phyloP scores from a whole-genome alignment of 2,797 vertebrate species.

The Rhynchonycteris naso region DNA sequence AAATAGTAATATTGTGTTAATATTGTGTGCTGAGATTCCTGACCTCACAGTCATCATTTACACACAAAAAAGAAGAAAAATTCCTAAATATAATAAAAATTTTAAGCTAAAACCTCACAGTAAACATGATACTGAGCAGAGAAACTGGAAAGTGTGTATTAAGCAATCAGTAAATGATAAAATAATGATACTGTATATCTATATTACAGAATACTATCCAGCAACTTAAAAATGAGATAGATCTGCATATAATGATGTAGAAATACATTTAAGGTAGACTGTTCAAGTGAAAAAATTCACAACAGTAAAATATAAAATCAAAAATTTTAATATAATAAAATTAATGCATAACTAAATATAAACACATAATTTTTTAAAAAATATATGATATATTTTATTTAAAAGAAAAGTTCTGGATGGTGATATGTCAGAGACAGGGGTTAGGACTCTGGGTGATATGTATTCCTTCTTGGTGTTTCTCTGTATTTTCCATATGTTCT shows the following conservation, averaged over 20 bases:
- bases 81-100: background rate
- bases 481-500: background rate
- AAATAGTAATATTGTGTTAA: background rate
- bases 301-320: too few species aligned
- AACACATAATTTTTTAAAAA: background rate
- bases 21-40: background rate
- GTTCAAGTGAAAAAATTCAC: too few species aligned
- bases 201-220: too few species aligned
- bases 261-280: too few species aligned
- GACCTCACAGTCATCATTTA: background rate
- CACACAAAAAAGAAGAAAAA: background rate
- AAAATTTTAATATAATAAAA: too few species aligned
- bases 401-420: background rate
- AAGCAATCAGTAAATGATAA: background rate
- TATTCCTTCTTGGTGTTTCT: background rate
- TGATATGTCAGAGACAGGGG: background rate
- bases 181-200: too few species aligned
- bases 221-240: too few species aligned
- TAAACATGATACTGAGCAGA: background rate
- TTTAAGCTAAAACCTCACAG: background rate
- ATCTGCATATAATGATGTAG: too few species aligned
- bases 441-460: background rate
- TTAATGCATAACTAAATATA: too few species aligned
- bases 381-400: background rate
- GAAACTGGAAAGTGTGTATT: background rate